Base-by-base conservation (phyloP, 1,140 invertebrate genomes). In the Drosophila pandora region DNA sequence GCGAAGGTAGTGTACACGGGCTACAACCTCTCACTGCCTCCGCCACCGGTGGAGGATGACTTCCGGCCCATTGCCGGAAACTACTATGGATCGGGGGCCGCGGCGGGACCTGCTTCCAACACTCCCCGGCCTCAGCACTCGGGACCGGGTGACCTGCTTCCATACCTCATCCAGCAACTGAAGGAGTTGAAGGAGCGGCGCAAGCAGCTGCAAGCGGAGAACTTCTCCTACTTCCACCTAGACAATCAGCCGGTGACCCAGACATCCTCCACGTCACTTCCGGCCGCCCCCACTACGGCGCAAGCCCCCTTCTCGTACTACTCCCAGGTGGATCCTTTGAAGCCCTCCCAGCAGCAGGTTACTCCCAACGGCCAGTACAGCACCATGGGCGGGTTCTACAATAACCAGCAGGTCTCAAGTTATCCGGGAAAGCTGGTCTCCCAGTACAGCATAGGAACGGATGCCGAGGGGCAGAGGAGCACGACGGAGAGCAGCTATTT, bases 371-470 rank as follows among this genome's bases (percentile, higher is more conserved):
- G 92, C 34, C 92, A 93, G 13, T 91, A 93, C 43, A 92, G 90
- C 60, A 92, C 91, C 39, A 91, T 92, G 76, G 93, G 93, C 39
- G 93, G 93, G 34, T 94, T 94, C 90, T 93, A 92, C 57, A 94
- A 94, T 45, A 87, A 79, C 41, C 59, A 81, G 2, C 61, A 70
- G n/a, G 23, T 25, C 22, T n/a, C 57, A 10, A 76, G 52, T 5
- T 61, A 87, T 67, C 37, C 73, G 6, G 63, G 63, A 5, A 90
- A 90, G 57, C 49, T 90, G 12, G 57, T 91, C 23, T 91, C 90
- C 12, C 88, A 90, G 37, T 91, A 79, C 39, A 90, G 90, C 61
- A 87, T 90, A 47, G 58, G 76, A 2, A 47, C 72, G 22, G 25
- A 32, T 4, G 30, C 49, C 2, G 52, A 37, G 2, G 64, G 59